Evolutionary conservation across 2,797 vertebrate genomes (phyloP), one percentile per base, ranked within the genome.

Genomic region (Hephaestus fuliginosus): DNA sequence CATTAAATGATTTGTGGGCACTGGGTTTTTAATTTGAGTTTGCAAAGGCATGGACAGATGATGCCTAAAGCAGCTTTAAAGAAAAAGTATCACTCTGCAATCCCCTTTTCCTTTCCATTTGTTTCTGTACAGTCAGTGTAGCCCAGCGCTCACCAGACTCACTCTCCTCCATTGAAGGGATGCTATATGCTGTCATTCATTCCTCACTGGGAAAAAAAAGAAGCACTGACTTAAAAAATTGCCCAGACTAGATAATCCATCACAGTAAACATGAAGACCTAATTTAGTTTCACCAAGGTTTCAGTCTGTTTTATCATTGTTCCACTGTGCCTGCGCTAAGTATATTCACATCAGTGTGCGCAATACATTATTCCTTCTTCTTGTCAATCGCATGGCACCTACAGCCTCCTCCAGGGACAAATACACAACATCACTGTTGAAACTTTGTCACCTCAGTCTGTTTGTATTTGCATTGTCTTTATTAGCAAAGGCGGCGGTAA

Each of bases 381-480:
- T 75, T 46, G 81, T 84, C 83, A 86, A 70, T 76, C 67, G 39
- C 20, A 52, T 28, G 39, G 81, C 60, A 82, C 74, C 51, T 72
- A 58, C 25, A 66, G 67, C 68, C 25, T 81, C 55, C 36, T 76
- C 20, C 36, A 48, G 39, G 60, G 80, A 33, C 41, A 25, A 81
- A 73, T 49, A 80, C 52, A 66, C 63, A 33, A 61, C 20, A 83
- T 79, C 51, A 7, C 58, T 51, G 28, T 46, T 1, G 25, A 36
- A 48, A 48, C 20, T 18, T 70, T 80, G 55, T 64, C 72, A 64
- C 20, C 4, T 49, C 33, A 33, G 6, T 68, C 46, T 14, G 22
- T 70, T 60, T 78, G 61, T 61, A 20, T 65, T 70, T 58, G 67
- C 18, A 74, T 7, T 7, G 44, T 74, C 41, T 80, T 62, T 28